Conservation (phyloP, 2,797 vertebrate genomes). For the Enteromius mattozi region DNA sequence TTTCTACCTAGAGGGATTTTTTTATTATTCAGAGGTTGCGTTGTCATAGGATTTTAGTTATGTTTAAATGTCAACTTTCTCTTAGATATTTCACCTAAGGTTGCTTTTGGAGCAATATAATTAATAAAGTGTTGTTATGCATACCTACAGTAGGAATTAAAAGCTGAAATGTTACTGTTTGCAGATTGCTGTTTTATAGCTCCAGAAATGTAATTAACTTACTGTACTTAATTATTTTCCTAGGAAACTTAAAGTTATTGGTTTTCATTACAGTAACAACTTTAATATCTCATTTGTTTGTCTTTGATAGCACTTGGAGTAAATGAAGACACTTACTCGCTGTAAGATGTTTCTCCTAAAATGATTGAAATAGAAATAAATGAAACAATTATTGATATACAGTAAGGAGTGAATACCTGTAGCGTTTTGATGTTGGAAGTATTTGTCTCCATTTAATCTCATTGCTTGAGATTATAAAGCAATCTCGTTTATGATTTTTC, state of each 20-base stretch:
- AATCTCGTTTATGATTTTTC: background rate
- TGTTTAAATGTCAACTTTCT: constrained; percentile 8
- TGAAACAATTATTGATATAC: background rate
- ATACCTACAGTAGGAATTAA: background rate
- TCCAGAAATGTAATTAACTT: constrained; percentile 3
- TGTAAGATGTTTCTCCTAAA: background rate
- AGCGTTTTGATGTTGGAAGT: background rate
- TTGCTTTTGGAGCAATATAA: background rate
- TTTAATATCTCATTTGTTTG: background rate
- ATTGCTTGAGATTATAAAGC: background rate
- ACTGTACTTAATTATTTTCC: background rate
- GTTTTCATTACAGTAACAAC: background rate
- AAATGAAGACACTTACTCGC: background rate
- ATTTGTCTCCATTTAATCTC: background rate
- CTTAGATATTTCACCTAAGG: background rate
- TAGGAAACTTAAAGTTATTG: background rate
- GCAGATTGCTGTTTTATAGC: background rate
- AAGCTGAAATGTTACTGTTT: background rate
- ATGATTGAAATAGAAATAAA: background rate
- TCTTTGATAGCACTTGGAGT: background rate
- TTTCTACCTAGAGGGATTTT: constrained; percentile 1
- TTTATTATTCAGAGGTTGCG: background rate
- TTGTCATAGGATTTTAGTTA: constrained; percentile 15
- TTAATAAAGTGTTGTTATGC: background rate
- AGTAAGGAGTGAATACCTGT: background rate